Evolutionary conservation across 2,888 invertebrate species (phyloP), one percentile per base, ranked within the genome.

Genomic region (Automeris io): DNA sequence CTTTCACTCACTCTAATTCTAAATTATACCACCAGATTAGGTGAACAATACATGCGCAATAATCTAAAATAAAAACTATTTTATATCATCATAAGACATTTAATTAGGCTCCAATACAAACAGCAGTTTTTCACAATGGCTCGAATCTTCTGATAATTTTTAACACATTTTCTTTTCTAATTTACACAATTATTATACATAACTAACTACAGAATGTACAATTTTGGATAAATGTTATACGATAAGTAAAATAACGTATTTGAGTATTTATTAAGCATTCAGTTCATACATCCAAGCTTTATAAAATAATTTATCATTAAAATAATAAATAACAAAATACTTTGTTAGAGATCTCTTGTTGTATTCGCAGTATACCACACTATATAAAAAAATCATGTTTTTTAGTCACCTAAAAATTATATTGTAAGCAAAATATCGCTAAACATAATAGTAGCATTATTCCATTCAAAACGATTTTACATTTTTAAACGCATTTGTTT

Each of bases 71-170:
- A 68, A 70, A 62, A 64, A 61, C 64, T 58, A 62, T 57, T 61
- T 62, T 58, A 67, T 54, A 54, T 68, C 66, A 70, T 83, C 81
- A 82, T 85, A 83, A 82, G 83, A 83, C 81, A 80, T 81, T 79
- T 69, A 80, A 54, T 78, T 83, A 83, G 82, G 83, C 81, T 67
- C 72, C 63, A 65, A 56, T 64, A 67, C 54, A 68, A 50, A 67
- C 70, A 61, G 58, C 54, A 55, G 61, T 61, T 49, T 49, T 57
- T 62, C 13, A 58, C 52, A 75, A 76, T 80, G 79, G 78, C 78
- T 81, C 77, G 76, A 80, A 78, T 81, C 70, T 52, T 70, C 70
- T 61, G 63, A 65, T 49, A 39, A 51, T 51, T 47, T 49, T 46
- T 47, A 38, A 45, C 45, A 47, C 52, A 39, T 52, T 44, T 44